These are phyloP conservation scores for Euleptes europaea DNA, from an alignment of 2,113 vertebrate species.

Conservation along the genomic window DNA sequence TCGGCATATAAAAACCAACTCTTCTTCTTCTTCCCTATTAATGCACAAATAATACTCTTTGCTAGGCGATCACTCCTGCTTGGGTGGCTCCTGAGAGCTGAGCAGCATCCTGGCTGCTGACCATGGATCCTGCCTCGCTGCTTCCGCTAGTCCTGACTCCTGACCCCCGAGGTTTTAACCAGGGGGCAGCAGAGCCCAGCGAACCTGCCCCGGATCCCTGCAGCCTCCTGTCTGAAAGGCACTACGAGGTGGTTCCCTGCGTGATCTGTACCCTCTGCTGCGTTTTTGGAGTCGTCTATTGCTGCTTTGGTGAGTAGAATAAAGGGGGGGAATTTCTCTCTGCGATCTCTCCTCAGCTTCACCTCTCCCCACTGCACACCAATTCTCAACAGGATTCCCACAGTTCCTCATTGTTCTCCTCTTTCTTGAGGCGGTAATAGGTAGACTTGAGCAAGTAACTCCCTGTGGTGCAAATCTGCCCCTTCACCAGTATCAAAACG, in stretches of 20 bases:
- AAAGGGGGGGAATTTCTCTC: neutral
- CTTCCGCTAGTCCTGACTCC: constrained; percentile 63
- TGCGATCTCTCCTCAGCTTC: neutral
- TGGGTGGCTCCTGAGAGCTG: constrained; percentile 30
- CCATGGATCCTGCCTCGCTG: constrained; percentile 53
- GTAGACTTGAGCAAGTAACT: neutral
- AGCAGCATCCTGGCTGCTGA: neutral
- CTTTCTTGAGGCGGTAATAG: neutral
- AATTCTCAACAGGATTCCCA: too few species aligned
- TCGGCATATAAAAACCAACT: too few species aligned
- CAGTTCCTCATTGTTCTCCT: neutral
- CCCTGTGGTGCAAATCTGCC: neutral
- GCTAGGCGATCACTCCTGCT: neutral
- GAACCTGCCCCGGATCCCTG: constrained; percentile 70
- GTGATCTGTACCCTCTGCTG: constrained; percentile 87
- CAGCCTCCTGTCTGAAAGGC: constrained; percentile 76
- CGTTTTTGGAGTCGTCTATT: constrained; percentile 88
- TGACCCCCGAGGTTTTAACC: constrained; percentile 72
- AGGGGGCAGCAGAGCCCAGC: constrained; percentile 61
- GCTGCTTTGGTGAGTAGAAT: constrained; percentile 85
- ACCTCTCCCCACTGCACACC: neutral
- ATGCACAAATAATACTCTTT: neutral
- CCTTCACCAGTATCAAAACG: neutral
- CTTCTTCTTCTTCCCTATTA: too few species aligned
- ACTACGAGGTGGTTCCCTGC: constrained; percentile 81